Evolutionary conservation across 2,113 vertebrate genomes (phyloP).

Genomic region (Cyprinus carpio): DNA sequence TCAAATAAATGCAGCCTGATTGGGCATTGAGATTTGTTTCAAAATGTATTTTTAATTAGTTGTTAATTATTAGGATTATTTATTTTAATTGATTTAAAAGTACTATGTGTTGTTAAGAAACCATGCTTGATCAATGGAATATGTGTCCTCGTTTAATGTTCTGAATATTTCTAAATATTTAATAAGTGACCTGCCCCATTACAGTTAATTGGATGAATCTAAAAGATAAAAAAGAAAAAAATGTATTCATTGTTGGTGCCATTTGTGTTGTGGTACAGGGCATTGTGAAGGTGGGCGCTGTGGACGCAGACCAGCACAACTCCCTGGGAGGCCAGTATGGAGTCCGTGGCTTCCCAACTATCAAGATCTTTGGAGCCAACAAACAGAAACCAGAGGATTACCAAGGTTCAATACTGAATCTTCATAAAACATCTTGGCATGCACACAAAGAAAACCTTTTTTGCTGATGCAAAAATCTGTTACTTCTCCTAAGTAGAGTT

Average conservation of each 20-base stretch:
- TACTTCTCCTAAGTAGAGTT: neutral
- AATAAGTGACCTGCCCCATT: neutral
- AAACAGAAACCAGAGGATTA: slow-evolving; percentile 95
- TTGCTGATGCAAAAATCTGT: neutral
- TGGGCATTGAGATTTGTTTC: neutral
- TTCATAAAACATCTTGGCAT: neutral
- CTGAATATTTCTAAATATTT: too few relatives aligned
- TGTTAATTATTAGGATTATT: neutral
- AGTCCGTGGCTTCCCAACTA: slow-evolving; percentile 92
- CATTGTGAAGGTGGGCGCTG: slow-evolving; percentile 92
- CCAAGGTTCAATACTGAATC: slow-evolving; percentile 78
- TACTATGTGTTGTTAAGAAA: neutral
- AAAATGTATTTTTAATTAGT: neutral
- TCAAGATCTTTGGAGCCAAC: slow-evolving; percentile 95
- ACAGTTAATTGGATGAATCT: neutral
- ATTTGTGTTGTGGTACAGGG: slow-evolving; percentile 73
- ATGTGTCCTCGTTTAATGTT: neutral
- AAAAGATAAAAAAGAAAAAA: neutral
- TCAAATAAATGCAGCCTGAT: neutral
- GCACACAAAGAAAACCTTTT: neutral
- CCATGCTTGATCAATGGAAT: neutral
- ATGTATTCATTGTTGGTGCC: neutral
- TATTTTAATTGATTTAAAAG: neutral
- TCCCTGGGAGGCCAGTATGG: slow-evolving; percentile 90
- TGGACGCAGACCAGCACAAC: slow-evolving; percentile 93